Base-by-base conservation (phyloP, 2,797 vertebrate species). In the Malacoraja senta region DNA sequence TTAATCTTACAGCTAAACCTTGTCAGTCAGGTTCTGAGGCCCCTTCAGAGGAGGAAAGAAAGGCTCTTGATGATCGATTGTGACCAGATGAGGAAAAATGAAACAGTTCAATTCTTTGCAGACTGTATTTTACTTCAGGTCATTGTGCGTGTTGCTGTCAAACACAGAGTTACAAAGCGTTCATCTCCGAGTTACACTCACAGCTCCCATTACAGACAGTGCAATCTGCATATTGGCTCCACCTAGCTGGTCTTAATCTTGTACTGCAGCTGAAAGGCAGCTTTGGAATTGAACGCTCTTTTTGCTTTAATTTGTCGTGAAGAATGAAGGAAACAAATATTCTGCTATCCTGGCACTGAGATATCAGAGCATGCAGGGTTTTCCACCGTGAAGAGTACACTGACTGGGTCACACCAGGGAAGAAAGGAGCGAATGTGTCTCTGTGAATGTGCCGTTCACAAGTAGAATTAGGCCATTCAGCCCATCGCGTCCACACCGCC, bases 221-320 rank as follows among this genome's bases (percentile, higher is more conserved):
- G 6, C n/a, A 29, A 84, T 86, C 83, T 86, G 83, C 83, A 86
- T 86, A 86, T 65, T 86, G 83, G 83, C 83, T 86, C 83, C 83
- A 86, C 61, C 83, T 86, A 86, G 83, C 83, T n/a, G 83, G 83
- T 32, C 58, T 63, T 86, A 63, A 63, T 86, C 83, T 86, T 63
- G 61, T 86, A 86, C n/a, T 86, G 29, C 83, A 86, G 15, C 83
- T 65, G 58, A 65, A 86, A 86, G 63, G 1, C 19, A 65, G n/a
- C 7, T n/a, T 15, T 65, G 61, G 58, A 84, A 26, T 26, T 29
- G 44, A 61, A 26, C 24, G 61, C 53, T 24, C 35, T 12, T 26
- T 53, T 1, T 80, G 8, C 9, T 80, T 80, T 21, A 44, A 26
- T 83, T 83, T n/a, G 58, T 32, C n/a, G 63, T 63, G 29, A 17